These are phyloP conservation scores for Nesoenas mayeri DNA, from an alignment of 2,113 vertebrate species.

Conservation along the genomic window DNA sequence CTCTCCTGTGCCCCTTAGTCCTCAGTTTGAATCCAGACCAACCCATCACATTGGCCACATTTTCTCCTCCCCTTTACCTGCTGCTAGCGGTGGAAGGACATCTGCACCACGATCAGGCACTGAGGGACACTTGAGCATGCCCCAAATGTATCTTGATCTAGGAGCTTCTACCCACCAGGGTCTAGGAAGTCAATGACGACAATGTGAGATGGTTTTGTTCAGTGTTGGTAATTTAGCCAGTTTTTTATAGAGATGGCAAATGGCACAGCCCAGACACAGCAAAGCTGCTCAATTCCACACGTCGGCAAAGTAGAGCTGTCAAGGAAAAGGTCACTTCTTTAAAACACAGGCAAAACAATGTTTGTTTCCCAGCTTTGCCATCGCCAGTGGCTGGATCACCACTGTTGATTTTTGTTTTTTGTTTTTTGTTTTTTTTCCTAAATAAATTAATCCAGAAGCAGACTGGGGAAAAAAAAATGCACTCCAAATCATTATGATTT, in stretches of 20 bases:
- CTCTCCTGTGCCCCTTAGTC: not conserved
- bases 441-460: not conserved
- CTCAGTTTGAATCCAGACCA: not conserved
- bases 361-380: not conserved
- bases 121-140: not conserved
- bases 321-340: conserved; percentile 23
- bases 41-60: fast-evolving
- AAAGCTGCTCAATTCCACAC: not conserved
- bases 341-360: not conserved
- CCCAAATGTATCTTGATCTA: not conserved
- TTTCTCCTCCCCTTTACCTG: not conserved
- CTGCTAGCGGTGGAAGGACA: not conserved
- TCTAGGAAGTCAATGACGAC: not conserved
- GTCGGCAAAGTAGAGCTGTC: not conserved
- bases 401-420: not conserved
- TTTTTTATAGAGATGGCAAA: not conserved
- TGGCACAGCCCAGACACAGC: not conserved
- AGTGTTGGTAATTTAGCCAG: not conserved
- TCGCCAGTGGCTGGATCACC: not conserved
- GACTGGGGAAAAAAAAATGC: not conserved
- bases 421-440: not conserved
- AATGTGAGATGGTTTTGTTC: not conserved
- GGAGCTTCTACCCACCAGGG: not conserved
- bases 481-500: not conserved
- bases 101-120: not conserved